Evolutionary conservation across 2,113 vertebrate species (phyloP).

Genomic region (Puma concolor): DNA sequence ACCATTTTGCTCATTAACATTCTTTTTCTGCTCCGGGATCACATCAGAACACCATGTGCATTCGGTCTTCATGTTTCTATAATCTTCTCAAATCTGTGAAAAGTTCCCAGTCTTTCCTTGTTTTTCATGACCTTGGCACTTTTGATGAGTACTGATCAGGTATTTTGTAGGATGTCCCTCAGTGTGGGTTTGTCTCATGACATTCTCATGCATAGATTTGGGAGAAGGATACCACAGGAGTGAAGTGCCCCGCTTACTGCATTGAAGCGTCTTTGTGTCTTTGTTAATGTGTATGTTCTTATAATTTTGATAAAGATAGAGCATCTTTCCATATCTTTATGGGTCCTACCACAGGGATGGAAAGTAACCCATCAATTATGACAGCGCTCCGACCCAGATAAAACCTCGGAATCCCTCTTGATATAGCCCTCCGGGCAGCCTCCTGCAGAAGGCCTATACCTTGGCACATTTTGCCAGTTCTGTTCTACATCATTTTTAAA

Average conservation of each 20-base stretch:
- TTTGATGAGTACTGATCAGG: background rate
- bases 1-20: background rate
- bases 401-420: background rate
- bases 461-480: background rate
- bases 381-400: background rate
- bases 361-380: background rate
- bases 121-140: background rate
- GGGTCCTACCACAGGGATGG: background rate
- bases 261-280: background rate
- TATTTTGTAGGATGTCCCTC: background rate
- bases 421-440: background rate
- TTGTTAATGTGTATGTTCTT: background rate
- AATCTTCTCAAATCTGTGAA: background rate
- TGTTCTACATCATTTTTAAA: background rate
- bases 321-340: background rate
- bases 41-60: background rate
- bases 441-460: rapidly evolving
- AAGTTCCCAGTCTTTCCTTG: background rate
- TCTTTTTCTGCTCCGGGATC: background rate
- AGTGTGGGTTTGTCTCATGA: background rate
- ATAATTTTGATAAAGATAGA: background rate
- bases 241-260: background rate
- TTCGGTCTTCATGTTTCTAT: background rate
- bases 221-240: background rate
- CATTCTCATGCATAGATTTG: background rate